phyloP scores from a whole-genome alignment of 2,888 invertebrate genomes.

The Poecilus cupreus region DNA sequence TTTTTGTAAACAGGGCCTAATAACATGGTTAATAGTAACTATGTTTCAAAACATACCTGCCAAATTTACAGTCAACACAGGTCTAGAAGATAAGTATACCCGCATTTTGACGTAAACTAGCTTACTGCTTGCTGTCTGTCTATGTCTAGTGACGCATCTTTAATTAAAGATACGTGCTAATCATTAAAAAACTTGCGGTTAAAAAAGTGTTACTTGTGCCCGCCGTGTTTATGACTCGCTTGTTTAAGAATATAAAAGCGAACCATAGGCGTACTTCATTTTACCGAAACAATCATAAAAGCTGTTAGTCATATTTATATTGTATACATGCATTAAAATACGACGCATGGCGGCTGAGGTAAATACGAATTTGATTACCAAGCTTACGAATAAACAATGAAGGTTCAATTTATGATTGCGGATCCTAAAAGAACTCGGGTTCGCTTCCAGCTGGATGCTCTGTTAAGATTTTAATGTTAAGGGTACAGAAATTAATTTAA shows the following conservation, averaged over 20 bases:
- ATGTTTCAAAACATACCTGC: constrained; percentile 34
- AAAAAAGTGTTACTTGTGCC: background rate
- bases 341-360: too few relatives aligned
- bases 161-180: constrained; percentile 33
- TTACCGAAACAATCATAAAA: too few relatives aligned
- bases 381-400: too few relatives aligned
- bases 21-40: constrained; percentile 1
- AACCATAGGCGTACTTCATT: background rate
- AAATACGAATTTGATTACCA: too few relatives aligned
- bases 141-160: constrained; percentile 22
- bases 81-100: constrained; percentile 37
- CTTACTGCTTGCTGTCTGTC: constrained; percentile 7
- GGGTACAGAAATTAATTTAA: too few relatives aligned
- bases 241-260: background rate
- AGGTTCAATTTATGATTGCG: too few relatives aligned
- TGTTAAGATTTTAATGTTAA: too few relatives aligned
- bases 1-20: constrained; percentile 29
- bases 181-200: background rate
- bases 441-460: too few relatives aligned
- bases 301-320: too few relatives aligned
- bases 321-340: too few relatives aligned
- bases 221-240: background rate
- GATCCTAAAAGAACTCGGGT: too few relatives aligned
- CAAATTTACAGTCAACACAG: constrained; percentile 24
- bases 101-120: constrained; percentile 16